Base-by-base conservation (phyloP, 2,797 vertebrate species). In the Lagodon rhomboides region DNA sequence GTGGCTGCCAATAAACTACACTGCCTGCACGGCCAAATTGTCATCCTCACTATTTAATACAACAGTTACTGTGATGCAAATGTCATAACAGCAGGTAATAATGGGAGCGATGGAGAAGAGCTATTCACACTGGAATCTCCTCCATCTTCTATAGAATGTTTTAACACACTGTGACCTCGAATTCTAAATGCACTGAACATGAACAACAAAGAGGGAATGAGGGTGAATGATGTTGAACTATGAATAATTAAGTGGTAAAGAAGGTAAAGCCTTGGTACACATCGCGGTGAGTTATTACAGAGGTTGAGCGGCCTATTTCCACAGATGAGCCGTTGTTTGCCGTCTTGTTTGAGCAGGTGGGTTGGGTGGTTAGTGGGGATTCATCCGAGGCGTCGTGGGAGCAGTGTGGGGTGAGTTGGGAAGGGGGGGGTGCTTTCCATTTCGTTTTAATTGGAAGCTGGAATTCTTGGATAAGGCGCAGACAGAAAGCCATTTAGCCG, bases 371-470 rank as follows among this genome's bases (percentile, higher is more conserved):
- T 70, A 60, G 70, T 27, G 73, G 71, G 77, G 73, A 74, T 77
- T 83, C 78, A 80, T 85, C 67, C 72, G 75, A 41, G 55, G 84
- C 17, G 3, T 47, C 70, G 58, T 86, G 85, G 88, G 89, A 91
- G 68, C 43, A n/a, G 25, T 16, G 71, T 34, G 8, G 68, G 73
- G 64, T 7, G 54, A 69, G 64, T 62, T 27, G 65, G 73, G 27
- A 8, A 8, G 10, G 65, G 64, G 68, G 83, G 79, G 60, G 69
- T 2, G 23, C 62, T 79, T 92, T 94, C 87, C 60, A 93, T 91
- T 94, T 90, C 41, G 15, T 89, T 92, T 90, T 93, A 92, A 94
- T 93, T 93, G 91, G 87, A 91, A 71, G 86, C 81, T 87, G 87
- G 85, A 90, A 89, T 91, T 90, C 81, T 84, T 75, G 84, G 89